Evolutionary conservation across 2,113 vertebrate genomes (phyloP).

Genomic region (Vimba vimba): DNA sequence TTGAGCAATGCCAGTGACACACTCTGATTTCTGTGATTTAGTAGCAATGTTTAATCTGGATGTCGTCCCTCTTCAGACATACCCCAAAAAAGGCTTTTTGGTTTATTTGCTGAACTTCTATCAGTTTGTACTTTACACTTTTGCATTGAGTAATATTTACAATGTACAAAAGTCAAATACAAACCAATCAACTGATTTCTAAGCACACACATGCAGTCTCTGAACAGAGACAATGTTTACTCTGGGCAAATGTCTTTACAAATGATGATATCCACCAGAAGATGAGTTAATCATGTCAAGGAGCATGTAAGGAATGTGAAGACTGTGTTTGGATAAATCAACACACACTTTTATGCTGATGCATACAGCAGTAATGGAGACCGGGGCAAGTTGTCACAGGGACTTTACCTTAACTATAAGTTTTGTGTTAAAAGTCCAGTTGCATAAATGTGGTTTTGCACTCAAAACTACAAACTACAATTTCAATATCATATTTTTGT

Average conservation of each 20-base stretch:
- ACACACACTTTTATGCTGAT: not conserved
- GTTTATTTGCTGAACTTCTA: not conserved
- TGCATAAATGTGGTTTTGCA: not conserved
- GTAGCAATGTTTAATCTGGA: not conserved
- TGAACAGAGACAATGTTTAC: slow-evolving; percentile 4
- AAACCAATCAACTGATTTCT: slow-evolving; percentile 32
- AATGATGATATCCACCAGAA: not conserved
- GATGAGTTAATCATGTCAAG: not conserved
- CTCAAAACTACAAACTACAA: not conserved
- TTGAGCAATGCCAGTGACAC: not conserved
- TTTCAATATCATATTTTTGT: not conserved
- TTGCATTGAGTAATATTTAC: slow-evolving; percentile 62
- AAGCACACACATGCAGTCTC: not conserved
- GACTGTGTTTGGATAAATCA: not conserved
- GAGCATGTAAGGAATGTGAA: not conserved
- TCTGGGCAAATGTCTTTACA: not conserved
- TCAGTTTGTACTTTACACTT: slow-evolving; percentile 45
- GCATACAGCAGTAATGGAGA: not conserved
- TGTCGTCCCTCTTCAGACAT: not conserved
- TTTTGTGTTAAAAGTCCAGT: not conserved
- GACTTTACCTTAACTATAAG: not conserved
- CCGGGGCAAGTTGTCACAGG: not conserved
- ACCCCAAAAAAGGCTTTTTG: not conserved
- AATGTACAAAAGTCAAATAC: slow-evolving; percentile 55
- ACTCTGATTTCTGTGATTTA: not conserved